Conservation (phyloP, 2,113 vertebrate genomes). For the Odocoileus virginianus region DNA sequence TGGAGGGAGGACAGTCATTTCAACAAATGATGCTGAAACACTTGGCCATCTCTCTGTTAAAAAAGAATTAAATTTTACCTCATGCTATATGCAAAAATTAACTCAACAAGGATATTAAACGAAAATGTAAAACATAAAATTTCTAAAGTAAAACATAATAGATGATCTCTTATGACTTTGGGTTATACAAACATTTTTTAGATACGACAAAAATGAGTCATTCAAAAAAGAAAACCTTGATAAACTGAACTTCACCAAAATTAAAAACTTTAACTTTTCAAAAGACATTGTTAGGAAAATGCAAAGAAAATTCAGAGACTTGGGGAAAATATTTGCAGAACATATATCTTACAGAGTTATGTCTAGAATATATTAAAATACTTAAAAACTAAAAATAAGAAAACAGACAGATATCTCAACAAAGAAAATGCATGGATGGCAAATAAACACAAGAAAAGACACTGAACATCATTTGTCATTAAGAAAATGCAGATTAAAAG, state of each 20-base stretch:
- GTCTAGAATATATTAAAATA: neutral
- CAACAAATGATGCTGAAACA: neutral
- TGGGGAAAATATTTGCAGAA: neutral
- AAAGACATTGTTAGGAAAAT: neutral
- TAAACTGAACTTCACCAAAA: neutral
- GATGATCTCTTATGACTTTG: neutral
- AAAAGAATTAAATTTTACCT: neutral
- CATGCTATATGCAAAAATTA: neutral
- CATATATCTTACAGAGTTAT: neutral
- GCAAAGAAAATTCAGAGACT: neutral
- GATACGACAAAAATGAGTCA: neutral
- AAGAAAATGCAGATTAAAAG: neutral
- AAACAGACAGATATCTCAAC: neutral
- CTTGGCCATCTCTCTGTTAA: neutral
- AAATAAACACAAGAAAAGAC: neutral
- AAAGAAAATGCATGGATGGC: neutral
- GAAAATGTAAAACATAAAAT: neutral
- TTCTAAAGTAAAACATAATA: neutral
- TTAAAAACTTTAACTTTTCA: neutral
- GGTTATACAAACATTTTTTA: neutral
- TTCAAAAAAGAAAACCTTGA: neutral
- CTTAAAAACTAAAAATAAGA: neutral
- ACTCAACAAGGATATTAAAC: neutral
- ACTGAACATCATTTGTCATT: neutral
- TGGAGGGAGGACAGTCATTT: neutral